Evolutionary conservation across 2,888 invertebrate species (phyloP).

Genomic region (Epinotia nisella): DNA sequence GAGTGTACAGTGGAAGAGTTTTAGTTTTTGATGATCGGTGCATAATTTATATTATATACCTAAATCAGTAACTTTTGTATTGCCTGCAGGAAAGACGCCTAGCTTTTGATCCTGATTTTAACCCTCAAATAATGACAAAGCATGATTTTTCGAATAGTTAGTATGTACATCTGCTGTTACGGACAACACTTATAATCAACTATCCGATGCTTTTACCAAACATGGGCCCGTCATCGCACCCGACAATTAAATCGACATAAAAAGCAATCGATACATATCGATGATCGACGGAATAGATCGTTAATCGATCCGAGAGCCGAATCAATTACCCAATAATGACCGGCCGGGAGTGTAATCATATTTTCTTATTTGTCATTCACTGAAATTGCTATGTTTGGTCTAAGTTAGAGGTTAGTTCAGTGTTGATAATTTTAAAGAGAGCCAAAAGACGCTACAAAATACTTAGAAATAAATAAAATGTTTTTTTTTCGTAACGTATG

Average conservation of each 20-base stretch:
- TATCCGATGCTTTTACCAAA: slow-evolving; percentile 40
- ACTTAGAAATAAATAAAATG: too few species aligned
- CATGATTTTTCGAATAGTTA: not conserved
- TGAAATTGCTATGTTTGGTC: slow-evolving; percentile 67
- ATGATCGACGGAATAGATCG: slow-evolving; percentile 60
- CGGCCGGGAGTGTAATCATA: slow-evolving; percentile 69
- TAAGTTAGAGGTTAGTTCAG: slow-evolving; percentile 49
- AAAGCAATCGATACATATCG: slow-evolving; percentile 40
- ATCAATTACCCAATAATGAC: slow-evolving; percentile 75
- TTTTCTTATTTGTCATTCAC: slow-evolving; percentile 82
- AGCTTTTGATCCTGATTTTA: too few species aligned
- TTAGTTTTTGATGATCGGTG: too few species aligned
- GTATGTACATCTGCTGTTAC: not conserved
- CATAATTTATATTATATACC: too few species aligned
- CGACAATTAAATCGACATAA: slow-evolving; percentile 47
- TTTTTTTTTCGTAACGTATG: too few species aligned
- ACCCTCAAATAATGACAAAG: not conserved
- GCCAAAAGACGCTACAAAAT: too few species aligned
- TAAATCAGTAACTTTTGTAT: too few species aligned
- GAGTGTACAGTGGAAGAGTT: too few species aligned
- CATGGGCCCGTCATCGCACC: slow-evolving; percentile 40
- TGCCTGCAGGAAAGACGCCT: too few species aligned
- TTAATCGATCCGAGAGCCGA: slow-evolving; percentile 64
- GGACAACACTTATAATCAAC: not conserved
- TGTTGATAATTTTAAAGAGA: not conserved